Evolutionary conservation across 2,888 invertebrate genomes (phyloP).

Genomic region (Conops quadrifasciatus): DNA sequence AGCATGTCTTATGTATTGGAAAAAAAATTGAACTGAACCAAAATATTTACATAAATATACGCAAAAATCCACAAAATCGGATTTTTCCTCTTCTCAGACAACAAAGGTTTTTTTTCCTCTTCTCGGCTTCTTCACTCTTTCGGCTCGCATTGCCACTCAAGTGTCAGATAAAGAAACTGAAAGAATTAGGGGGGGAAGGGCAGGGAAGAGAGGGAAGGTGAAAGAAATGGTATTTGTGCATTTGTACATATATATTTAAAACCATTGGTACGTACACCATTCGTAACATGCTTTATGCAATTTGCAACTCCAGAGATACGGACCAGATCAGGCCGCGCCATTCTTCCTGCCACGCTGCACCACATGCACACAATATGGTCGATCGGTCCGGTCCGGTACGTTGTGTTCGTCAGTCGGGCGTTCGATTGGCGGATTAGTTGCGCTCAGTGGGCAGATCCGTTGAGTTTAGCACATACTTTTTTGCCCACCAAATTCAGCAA

Average conservation of each 20-base stretch:
- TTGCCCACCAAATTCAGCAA: too few species aligned
- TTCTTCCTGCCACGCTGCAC: slow-evolving; percentile 9
- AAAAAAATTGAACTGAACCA: neutral
- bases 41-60: slow-evolving; percentile 23
- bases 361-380: slow-evolving; percentile 27
- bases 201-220: neutral
- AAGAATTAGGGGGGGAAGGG: neutral
- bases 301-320: slow-evolving; percentile 29
- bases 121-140: neutral
- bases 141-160: neutral
- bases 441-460: too few species aligned
- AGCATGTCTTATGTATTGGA: neutral
- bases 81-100: neutral
- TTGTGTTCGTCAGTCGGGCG: too few species aligned
- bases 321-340: neutral
- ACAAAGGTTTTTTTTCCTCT: too few species aligned
- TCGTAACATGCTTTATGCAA: slow-evolving; percentile 32
- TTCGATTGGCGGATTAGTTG: too few species aligned
- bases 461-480: too few species aligned
- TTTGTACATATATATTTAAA: slow-evolving; percentile 7
- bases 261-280: slow-evolving; percentile 19
- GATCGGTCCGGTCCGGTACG: neutral
- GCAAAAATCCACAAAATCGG: slow-evolving; percentile 11
- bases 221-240: neutral
- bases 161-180: slow-evolving; percentile 17